These are phyloP conservation scores for Camponotus fellah DNA, from an alignment of 2,888 invertebrate species.

Conservation along the genomic window DNA sequence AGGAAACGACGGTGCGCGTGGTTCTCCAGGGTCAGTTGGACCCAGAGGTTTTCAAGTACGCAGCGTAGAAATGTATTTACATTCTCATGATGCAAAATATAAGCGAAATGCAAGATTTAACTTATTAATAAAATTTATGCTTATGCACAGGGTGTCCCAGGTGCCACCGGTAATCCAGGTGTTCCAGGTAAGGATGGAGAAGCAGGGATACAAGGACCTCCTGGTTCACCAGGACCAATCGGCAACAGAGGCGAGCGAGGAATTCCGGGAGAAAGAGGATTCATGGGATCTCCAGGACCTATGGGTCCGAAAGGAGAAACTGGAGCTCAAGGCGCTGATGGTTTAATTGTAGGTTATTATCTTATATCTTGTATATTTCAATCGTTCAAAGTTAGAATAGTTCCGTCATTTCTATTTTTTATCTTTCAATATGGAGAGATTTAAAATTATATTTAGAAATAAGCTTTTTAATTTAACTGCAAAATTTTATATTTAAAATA, in stretches of 20 bases:
- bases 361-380: not conserved
- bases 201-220: constrained; percentile 90
- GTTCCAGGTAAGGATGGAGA: constrained; percentile 94
- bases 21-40: constrained; percentile 92
- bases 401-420: not conserved
- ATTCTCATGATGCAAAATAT: not conserved
- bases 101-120: not conserved
- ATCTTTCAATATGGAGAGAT: not conserved
- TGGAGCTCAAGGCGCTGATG: constrained; percentile 90
- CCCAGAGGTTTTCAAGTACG: constrained; percentile 93
- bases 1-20: constrained; percentile 92
- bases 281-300: constrained; percentile 90
- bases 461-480: not conserved
- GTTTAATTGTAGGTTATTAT: constrained; percentile 87
- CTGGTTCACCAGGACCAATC: constrained; percentile 87
- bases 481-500: not conserved
- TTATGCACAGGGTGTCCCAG: constrained; percentile 89
- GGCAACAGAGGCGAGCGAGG: constrained; percentile 90
- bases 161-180: constrained; percentile 91
- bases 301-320: constrained; percentile 89
- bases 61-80: constrained; percentile 7
- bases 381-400: not conserved
- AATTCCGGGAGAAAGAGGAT: constrained; percentile 92
- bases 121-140: constrained; percentile 38
- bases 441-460: constrained; percentile 19